Base-by-base conservation (phyloP, 2,113 vertebrate genomes). In the Aegithalos caudatus region DNA sequence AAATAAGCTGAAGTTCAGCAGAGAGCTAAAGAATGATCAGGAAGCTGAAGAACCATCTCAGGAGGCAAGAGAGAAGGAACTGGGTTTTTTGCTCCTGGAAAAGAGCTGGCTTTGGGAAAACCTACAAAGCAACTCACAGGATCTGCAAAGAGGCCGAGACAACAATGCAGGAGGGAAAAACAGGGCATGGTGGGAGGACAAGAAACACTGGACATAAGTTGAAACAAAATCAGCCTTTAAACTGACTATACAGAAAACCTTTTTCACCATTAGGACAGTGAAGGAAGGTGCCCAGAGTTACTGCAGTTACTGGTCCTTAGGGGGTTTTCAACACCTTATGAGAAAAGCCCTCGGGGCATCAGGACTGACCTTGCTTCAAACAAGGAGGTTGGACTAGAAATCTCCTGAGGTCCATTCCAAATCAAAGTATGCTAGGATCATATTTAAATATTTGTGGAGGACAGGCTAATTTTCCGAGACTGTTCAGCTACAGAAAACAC, bases 11-110 rank as follows among this genome's bases (percentile, higher is more conserved):
- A 85, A 48, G 28, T n/a, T 57, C 4, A 4, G 40, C 24, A 78
- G 31, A 70, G n/a, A 28, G 51, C 11, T 65, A 66, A 15, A 82
- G 70, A 53, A 77, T 1, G 0, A 35, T 45, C 33, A 58, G 35
- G 31, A 72, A 15, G 16, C 35, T 83, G 21, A 54, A 85, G 42
- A 77, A 53, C 18, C 2, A 2, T 27, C 48, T 80, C 23, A 29
- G 9, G 20, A 65, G n/a, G 27, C 0, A 0, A 53, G 14, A 53
- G 1, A 3, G 27, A 70, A 35, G 9, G 24, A 90, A 61, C 2
- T 24, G 22, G 2, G 21, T 79, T 88, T 86, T 38, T 15, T 50
- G 33, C 42, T 56, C 31, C 28, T 48, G 24, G 19, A 62, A 6
- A 33, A 48, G 51, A 53, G 28, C 33, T 4, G 4, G 40, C 45